phyloP scores from a whole-genome alignment of 1,140 invertebrate species.

The Chrysomallon squamiferum region DNA sequence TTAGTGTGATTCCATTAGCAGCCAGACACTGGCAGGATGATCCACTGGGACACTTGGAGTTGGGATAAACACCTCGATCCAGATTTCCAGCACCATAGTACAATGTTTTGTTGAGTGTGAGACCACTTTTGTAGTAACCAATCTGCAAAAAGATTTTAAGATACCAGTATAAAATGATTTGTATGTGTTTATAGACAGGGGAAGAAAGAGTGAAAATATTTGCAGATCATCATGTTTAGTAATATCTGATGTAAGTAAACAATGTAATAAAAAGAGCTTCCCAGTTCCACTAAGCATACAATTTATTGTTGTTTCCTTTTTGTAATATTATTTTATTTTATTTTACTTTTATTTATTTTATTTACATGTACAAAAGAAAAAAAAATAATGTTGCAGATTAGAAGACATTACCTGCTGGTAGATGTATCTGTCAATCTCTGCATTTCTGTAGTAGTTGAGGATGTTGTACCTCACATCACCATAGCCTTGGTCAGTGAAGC shows the following conservation, averaged over 20 bases:
- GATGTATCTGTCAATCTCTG: conserved; percentile 25
- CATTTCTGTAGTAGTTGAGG: conserved; percentile 41
- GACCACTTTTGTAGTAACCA: conserved; percentile 30
- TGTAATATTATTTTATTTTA: no score
- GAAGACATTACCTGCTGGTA: conserved; percentile 35
- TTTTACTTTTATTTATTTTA: no score
- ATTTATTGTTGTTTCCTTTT: no score
- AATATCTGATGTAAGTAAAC: no score
- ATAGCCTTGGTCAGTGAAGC: conserved; percentile 54
- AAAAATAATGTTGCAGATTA: no score
- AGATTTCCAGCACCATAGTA: conserved; percentile 29
- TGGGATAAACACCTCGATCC: conserved; percentile 17
- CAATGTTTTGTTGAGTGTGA: conserved; percentile 16
- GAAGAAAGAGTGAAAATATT: no score
- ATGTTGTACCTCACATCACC: conserved; percentile 56
- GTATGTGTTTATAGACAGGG: no score
- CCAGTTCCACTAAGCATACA: no score
- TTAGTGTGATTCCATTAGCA: conserved; percentile 4
- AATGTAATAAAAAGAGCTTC: no score
- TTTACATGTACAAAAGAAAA: no score
- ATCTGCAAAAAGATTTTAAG: conserved; percentile 49
- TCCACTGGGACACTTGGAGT: conserved; percentile 42
- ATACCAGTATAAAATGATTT: no score
- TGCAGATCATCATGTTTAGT: not conserved
- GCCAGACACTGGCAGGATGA: conserved; percentile 45